phyloP scores from a whole-genome alignment of 2,888 invertebrate genomes.

The Drosophila sordidula region DNA sequence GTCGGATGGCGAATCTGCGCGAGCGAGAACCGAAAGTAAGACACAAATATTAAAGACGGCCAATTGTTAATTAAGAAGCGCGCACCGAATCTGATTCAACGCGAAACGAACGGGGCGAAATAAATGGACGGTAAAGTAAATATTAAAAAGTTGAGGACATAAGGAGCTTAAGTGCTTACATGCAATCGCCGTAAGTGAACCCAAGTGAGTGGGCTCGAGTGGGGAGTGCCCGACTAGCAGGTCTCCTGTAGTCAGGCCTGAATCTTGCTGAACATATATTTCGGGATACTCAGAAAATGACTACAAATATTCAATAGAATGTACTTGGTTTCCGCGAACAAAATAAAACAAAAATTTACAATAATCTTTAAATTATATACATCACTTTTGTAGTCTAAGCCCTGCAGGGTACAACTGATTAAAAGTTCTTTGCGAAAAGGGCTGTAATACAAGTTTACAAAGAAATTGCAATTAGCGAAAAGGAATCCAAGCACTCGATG shows the following conservation, averaged over 20 bases:
- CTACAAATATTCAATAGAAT: too few species aligned
- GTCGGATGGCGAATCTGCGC: conserved; percentile 91
- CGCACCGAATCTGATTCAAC: not conserved
- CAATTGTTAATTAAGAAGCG: not conserved
- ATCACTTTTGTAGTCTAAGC: too few species aligned
- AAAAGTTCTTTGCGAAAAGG: too few species aligned
- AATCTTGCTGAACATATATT: too few species aligned
- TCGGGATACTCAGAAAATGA: too few species aligned
- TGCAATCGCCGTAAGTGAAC: not conserved
- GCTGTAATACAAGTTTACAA: too few species aligned
- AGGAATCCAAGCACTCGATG: not conserved
- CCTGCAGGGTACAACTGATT: too few species aligned
- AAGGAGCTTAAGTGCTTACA: conserved; percentile 8
- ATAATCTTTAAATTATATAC: too few species aligned
- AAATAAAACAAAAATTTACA: too few species aligned
- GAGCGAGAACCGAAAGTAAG: not conserved
- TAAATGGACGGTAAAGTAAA: not conserved
- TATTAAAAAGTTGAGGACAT: not conserved
- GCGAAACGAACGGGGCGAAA: not conserved
- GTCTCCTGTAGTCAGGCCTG: too few species aligned
- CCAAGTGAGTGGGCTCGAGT: not conserved
- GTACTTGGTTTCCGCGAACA: too few species aligned
- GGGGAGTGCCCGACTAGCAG: too few species aligned
- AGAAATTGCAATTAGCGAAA: not conserved
- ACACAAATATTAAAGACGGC: not conserved